These are phyloP conservation scores for Drosophila nr. fundita DNA, from an alignment of 2,888 invertebrate genomes.

Conservation along the genomic window DNA sequence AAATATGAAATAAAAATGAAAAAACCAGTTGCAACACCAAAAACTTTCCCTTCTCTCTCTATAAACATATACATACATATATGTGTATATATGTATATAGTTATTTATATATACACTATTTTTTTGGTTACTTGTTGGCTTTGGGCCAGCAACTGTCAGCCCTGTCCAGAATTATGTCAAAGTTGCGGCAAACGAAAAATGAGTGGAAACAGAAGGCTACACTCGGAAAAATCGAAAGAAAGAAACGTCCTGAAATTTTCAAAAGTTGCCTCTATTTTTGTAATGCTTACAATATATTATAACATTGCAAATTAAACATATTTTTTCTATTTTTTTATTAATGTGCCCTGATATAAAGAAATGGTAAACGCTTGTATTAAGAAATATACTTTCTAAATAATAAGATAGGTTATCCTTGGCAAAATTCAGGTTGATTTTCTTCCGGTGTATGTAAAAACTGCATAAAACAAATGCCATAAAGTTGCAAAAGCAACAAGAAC, in stretches of 20 bases:
- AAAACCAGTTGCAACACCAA: slow-evolving; percentile 58
- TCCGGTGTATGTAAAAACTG: slow-evolving; percentile 53
- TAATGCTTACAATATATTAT: neutral
- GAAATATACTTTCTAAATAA: neutral
- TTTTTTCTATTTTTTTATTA: neutral
- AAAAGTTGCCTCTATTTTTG: neutral
- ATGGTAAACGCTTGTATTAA: neutral
- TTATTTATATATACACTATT: slow-evolving; percentile 23
- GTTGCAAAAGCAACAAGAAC: slow-evolving; percentile 30
- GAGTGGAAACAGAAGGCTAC: slow-evolving; percentile 34
- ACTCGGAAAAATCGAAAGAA: neutral
- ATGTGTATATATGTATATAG: slow-evolving; percentile 22
- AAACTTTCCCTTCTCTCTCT: slow-evolving; percentile 56
- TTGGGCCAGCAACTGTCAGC: slow-evolving; percentile 55
- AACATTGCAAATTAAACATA: neutral
- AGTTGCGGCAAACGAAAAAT: slow-evolving; percentile 70
- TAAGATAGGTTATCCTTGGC: neutral
- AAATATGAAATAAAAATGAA: slow-evolving; percentile 39
- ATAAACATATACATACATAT: slow-evolving; percentile 20
- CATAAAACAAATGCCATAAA: slow-evolving; percentile 73
- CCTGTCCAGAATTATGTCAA: slow-evolving; percentile 75
- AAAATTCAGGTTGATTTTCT: neutral
- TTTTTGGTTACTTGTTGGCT: slow-evolving; percentile 44
- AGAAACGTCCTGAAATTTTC: too few species aligned
- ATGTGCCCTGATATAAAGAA: neutral